phyloP scores from a whole-genome alignment of 2,888 invertebrate genomes.

The Hirtodrosophila confusa region DNA sequence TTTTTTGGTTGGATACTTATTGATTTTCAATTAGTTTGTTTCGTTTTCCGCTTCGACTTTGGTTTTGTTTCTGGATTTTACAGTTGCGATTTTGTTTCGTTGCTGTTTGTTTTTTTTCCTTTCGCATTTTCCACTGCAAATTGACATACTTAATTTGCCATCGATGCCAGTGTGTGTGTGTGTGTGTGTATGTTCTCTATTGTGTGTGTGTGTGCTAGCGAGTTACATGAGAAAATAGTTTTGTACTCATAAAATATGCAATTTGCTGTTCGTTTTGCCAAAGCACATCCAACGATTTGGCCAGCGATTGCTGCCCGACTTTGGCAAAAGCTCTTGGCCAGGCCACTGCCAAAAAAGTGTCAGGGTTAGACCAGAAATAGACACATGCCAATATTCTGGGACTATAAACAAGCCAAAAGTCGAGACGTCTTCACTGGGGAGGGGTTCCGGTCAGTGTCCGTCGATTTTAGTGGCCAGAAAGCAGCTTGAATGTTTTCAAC shows the following conservation, averaged over 20 bases:
- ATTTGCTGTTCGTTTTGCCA: conserved; percentile 61
- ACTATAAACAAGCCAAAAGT: conserved; percentile 59
- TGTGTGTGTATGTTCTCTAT: conserved; percentile 19
- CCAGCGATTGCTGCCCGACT: conserved; percentile 60
- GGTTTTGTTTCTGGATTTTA: conserved; percentile 48
- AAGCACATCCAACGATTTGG: conserved; percentile 67
- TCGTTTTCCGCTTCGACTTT: conserved; percentile 49
- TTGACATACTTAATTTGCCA: conserved; percentile 77
- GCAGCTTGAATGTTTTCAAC: conserved; percentile 30
- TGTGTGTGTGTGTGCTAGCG: conserved; percentile 34
- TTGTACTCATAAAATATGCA: conserved; percentile 74
- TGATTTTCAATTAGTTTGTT: conserved; percentile 76
- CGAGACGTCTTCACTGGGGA: conserved; percentile 5
- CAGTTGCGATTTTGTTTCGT: conserved; percentile 47
- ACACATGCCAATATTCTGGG: conserved; percentile 70
- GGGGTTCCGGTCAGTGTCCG: conserved; percentile 2
- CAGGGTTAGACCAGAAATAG: conserved; percentile 71
- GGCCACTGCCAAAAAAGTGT: conserved; percentile 69
- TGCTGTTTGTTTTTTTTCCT: conserved; percentile 22
- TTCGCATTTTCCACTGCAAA: conserved; percentile 57
- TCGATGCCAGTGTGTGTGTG: conserved; percentile 37
- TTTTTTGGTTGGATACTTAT: conserved; percentile 51
- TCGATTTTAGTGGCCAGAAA: conserved; percentile 14
- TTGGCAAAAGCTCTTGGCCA: conserved; percentile 53
- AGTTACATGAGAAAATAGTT: conserved; percentile 63